phyloP scores from a whole-genome alignment of 2,797 vertebrate species.

The Gila robusta region DNA sequence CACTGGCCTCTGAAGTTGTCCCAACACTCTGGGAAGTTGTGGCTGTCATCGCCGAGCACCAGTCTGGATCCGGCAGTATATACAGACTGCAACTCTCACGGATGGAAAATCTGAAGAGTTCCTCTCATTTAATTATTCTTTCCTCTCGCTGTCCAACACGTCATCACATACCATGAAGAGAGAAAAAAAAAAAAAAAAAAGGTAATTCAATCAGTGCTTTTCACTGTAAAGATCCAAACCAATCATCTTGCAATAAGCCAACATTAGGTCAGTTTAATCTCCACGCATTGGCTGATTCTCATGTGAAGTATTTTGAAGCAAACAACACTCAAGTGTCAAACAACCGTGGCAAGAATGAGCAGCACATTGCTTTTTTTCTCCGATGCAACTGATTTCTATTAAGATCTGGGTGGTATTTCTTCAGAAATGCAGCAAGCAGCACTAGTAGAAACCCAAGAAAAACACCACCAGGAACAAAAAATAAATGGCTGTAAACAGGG shows the following conservation, averaged over 20 bases:
- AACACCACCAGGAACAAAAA: conserved; percentile 62
- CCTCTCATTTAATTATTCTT: conserved; percentile 46
- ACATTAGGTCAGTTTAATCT: not conserved
- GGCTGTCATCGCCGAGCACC: conserved; percentile 64
- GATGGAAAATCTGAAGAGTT: conserved; percentile 45
- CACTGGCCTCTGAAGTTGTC: conserved; percentile 57
- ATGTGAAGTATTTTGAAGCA: not conserved
- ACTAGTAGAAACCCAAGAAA: conserved; percentile 53
- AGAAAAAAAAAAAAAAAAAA: not conserved
- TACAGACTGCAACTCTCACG: conserved; percentile 14
- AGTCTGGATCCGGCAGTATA: conserved; percentile 45
- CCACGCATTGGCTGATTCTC: not conserved
- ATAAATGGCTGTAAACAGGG: conserved; percentile 62
- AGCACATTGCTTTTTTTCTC: conserved; percentile 34
- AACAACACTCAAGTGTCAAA: conserved; percentile 6
- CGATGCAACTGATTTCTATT: conserved; percentile 38
- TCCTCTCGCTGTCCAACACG: conserved; percentile 26
- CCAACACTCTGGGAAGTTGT: conserved; percentile 62
- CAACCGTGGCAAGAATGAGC: conserved; percentile 8
- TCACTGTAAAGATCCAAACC: not conserved
- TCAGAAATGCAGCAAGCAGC: conserved; percentile 50
- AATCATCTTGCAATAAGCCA: not conserved
- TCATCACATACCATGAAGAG: conserved; percentile 16
- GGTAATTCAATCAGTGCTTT: not conserved
- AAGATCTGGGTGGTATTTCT: conserved; percentile 62